Evolutionary conservation across 2,113 vertebrate species (phyloP).

Genomic region (Dicentrarchus labrax): DNA sequence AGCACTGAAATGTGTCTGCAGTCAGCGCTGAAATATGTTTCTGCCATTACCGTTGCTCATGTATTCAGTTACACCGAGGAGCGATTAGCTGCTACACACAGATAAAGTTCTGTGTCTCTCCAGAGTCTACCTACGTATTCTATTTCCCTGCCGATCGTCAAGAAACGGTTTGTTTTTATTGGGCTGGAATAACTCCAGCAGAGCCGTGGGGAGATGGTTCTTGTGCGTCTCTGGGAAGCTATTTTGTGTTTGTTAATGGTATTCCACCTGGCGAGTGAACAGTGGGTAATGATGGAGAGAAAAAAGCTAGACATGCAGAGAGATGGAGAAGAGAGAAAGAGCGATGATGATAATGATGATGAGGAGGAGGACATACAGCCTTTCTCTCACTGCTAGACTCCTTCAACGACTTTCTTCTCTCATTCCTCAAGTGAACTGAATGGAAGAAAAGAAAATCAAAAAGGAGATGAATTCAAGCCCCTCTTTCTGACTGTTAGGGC

Average conservation of each 20-base stretch:
- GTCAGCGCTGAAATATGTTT: conserved; percentile 46
- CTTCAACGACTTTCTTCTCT: conserved; percentile 28
- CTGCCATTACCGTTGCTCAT: conserved; percentile 49
- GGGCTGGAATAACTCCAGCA: conserved; percentile 58
- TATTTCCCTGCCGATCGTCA: conserved; percentile 48
- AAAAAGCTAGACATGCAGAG: conserved; percentile 32
- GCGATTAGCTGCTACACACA: conserved; percentile 47
- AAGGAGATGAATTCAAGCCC: conserved; percentile 19
- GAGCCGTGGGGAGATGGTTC: conserved; percentile 49
- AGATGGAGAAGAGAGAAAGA: conserved; percentile 35
- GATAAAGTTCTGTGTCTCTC: conserved; percentile 51
- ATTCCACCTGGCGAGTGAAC: conserved; percentile 65
- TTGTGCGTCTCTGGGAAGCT: conserved; percentile 47
- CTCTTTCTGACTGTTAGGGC: conserved; percentile 13
- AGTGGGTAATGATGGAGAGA: conserved; percentile 61
- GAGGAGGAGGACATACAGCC: background rate
- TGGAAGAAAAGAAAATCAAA: conserved; percentile 26
- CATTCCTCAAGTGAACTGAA: conserved; percentile 8
- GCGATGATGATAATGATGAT: conserved; percentile 47
- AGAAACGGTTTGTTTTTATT: conserved; percentile 64
- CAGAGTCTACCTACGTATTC: conserved; percentile 44
- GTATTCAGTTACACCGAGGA: conserved; percentile 44
- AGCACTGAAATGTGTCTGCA: conserved; percentile 66
- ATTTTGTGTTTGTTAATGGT: conserved; percentile 68
- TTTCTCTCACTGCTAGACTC: conserved; percentile 28